Evolutionary conservation across 2,113 vertebrate species (phyloP).

Genomic region (Aptenodytes forsteri): DNA sequence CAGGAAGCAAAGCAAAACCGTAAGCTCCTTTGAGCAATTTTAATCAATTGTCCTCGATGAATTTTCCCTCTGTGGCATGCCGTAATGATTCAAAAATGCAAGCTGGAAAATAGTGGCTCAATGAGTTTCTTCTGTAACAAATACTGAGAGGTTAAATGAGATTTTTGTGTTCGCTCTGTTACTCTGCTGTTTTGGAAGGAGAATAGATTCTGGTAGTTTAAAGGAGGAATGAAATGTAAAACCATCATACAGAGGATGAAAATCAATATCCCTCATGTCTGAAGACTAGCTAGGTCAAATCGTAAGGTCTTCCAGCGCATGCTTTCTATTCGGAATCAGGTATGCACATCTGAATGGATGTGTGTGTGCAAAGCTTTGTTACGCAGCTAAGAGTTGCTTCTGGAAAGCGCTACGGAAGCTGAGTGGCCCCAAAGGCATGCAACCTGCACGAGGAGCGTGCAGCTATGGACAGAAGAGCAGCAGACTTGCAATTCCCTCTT

Average conservation of each 20-base stretch:
- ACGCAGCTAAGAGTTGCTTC: neutral
- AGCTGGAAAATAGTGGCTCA: neutral
- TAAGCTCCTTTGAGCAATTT: neutral
- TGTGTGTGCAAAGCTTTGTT: neutral
- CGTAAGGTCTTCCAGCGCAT: neutral
- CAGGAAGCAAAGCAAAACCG: neutral
- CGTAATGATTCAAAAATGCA: neutral
- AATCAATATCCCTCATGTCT: neutral
- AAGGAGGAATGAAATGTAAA: neutral
- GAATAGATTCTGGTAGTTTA: neutral
- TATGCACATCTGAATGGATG: neutral
- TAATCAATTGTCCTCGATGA: neutral
- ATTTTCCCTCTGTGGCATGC: neutral
- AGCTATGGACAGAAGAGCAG: neutral
- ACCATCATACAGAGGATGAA: neutral
- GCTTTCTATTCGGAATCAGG: neutral
- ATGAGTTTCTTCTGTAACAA: neutral
- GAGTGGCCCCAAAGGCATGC: neutral
- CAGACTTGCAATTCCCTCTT: neutral
- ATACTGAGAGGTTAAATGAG: neutral
- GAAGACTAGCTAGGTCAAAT: neutral
- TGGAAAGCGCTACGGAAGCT: neutral
- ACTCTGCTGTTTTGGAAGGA: neutral
- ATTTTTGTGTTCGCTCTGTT: neutral
- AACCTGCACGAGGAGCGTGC: fast-evolving